These are phyloP conservation scores for Lasioglossum albipes DNA, from an alignment of 1,140 invertebrate species.

Conservation along the genomic window DNA sequence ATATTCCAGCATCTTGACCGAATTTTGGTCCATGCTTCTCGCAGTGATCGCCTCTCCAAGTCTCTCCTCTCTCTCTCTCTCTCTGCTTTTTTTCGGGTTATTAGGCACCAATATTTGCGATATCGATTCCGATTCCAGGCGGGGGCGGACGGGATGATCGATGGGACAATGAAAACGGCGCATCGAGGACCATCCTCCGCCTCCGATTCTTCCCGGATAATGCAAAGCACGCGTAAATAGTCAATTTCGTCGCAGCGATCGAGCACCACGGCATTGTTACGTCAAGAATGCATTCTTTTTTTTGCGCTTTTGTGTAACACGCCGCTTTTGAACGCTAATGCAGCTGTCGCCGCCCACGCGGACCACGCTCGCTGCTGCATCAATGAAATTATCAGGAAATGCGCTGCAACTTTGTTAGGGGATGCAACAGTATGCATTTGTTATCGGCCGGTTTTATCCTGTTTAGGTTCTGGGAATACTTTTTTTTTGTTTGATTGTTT, in stretches of 20 bases:
- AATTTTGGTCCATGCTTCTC: background rate
- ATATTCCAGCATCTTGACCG: constrained; percentile 20
- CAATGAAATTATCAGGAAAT: background rate
- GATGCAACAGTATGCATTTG: too few relatives aligned
- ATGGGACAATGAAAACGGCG: background rate
- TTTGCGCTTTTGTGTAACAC: background rate
- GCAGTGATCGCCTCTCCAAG: too few relatives aligned
- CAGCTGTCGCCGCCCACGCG: too few relatives aligned
- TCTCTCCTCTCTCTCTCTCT: too few relatives aligned
- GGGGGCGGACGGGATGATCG: background rate
- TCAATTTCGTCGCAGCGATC: background rate
- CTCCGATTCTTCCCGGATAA: background rate
- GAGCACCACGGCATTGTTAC: background rate
- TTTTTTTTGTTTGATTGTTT: too few relatives aligned
- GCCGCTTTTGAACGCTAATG: background rate
- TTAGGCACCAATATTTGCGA: background rate
- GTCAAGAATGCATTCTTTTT: background rate
- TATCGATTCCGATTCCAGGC: background rate
- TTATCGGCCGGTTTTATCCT: too few relatives aligned
- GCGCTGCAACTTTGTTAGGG: too few relatives aligned
- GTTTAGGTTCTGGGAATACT: too few relatives aligned
- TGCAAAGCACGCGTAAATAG: background rate
- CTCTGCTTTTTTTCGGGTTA: background rate
- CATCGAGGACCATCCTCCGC: too few relatives aligned
- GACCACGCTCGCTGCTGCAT: background rate